These are phyloP conservation scores for Andrena fulva DNA, from an alignment of 2,888 invertebrate species.

Conservation along the genomic window DNA sequence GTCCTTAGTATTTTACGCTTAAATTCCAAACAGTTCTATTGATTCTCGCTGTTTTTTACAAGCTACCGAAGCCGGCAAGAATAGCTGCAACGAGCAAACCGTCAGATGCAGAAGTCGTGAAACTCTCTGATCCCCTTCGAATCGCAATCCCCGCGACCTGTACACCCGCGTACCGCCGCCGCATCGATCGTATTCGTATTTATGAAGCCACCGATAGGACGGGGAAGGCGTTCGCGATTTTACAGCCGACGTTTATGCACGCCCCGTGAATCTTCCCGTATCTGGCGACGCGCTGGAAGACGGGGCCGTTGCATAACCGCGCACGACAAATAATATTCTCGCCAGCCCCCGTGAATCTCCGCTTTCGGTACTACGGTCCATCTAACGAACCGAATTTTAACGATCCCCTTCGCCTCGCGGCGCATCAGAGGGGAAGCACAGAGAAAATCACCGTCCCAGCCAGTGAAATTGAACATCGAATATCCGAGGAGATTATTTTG, in stretches of 20 bases:
- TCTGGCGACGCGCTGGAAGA: background rate
- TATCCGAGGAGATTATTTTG: constrained; percentile 2
- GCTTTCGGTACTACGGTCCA: background rate
- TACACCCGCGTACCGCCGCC: background rate
- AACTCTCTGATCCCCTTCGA: constrained; percentile 8
- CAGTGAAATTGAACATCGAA: constrained; percentile 17
- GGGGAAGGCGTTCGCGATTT: background rate
- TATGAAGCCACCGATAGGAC: constrained; percentile 19
- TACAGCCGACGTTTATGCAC: constrained; percentile 14
- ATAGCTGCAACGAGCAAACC: constrained; percentile 12
- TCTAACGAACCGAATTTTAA: background rate
- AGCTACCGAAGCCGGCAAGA: background rate
- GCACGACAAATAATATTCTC: constrained; percentile 24
- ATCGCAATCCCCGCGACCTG: background rate
- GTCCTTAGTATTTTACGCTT: too few species aligned
- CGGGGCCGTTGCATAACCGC: background rate
- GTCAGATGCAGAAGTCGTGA: constrained; percentile 31
- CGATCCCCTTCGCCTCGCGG: background rate
- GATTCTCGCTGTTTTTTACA: background rate
- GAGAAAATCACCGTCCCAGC: background rate
- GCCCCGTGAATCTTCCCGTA: constrained; percentile 6
- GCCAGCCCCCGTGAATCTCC: background rate
- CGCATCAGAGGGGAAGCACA: background rate
- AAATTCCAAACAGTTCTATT: too few species aligned
- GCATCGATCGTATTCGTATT: constrained; percentile 32